Evolutionary conservation across 2,113 vertebrate genomes (phyloP).

Genomic region (Recurvirostra avosetta): DNA sequence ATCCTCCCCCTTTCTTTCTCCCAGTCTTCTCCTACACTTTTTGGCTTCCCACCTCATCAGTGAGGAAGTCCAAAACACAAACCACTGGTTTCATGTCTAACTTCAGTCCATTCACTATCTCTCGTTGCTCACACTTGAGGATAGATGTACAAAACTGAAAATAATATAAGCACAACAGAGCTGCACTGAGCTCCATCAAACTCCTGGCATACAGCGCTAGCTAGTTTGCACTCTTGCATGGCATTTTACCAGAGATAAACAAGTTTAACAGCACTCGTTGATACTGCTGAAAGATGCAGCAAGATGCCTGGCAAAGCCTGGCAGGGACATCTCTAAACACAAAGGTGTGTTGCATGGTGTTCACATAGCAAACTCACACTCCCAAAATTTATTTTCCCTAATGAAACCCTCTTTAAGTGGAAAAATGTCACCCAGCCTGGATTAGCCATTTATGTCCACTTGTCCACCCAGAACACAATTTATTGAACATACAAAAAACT

Average conservation of each 20-base stretch:
- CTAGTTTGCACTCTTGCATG: background rate
- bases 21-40: background rate
- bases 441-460: background rate
- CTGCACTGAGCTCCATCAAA: background rate
- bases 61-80: background rate
- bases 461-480: background rate
- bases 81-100: background rate
- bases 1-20: background rate
- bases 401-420: background rate
- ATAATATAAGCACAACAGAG: background rate
- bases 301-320: background rate
- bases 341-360: background rate
- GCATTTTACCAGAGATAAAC: background rate
- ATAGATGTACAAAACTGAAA: background rate
- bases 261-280: background rate
- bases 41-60: background rate
- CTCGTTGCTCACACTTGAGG: fast-evolving
- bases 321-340: background rate
- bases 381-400: background rate
- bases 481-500: background rate
- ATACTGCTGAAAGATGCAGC: background rate
- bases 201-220: background rate
- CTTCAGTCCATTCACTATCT: background rate
- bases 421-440: background rate
- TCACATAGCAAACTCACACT: background rate